phyloP scores from a whole-genome alignment of 1,140 invertebrate genomes.

The Philopotamus ludificatus region DNA sequence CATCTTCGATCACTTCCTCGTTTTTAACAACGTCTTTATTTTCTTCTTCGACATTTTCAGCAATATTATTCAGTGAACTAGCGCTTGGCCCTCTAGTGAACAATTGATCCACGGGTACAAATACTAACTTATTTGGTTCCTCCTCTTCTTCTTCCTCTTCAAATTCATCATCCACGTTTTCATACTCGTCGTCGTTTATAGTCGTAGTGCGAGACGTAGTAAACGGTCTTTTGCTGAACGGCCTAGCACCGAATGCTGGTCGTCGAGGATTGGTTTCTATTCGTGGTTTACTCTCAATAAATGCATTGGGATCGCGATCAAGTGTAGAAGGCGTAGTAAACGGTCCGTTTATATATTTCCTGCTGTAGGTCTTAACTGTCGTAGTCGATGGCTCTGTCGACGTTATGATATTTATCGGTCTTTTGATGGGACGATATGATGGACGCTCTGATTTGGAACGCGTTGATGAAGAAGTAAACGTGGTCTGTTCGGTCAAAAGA shows the following conservation, averaged over 20 bases:
- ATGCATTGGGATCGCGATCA: conserved; percentile 44
- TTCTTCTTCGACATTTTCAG: conserved; percentile 45
- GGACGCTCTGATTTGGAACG: conserved; percentile 41
- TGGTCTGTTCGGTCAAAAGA: conserved; percentile 28
- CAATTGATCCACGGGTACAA: conserved; percentile 51
- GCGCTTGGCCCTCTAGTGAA: conserved; percentile 49
- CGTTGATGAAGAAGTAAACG: conserved; percentile 29
- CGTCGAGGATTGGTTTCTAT: conserved; percentile 44
- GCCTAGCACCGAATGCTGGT: conserved; percentile 47
- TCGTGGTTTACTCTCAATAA: conserved; percentile 26
- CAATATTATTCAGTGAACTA: conserved; percentile 43
- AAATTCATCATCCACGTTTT: conserved; percentile 49
- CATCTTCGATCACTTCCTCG: background rate
- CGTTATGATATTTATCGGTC: conserved; percentile 46
- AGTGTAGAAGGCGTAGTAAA: conserved; percentile 53
- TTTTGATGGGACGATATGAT: conserved; percentile 51
- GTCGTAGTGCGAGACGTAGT: conserved; percentile 52
- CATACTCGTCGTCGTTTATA: conserved; percentile 48
- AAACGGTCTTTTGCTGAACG: conserved; percentile 49
- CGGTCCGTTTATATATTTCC: conserved; percentile 53
- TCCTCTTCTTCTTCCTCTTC: conserved; percentile 55
- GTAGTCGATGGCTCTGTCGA: conserved; percentile 49
- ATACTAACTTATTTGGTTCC: conserved; percentile 52
- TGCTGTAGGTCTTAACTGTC: conserved; percentile 50
- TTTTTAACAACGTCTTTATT: conserved; percentile 44